Base-by-base conservation (phyloP, 1,140 invertebrate genomes). In the Diorhabda sublineata region DNA sequence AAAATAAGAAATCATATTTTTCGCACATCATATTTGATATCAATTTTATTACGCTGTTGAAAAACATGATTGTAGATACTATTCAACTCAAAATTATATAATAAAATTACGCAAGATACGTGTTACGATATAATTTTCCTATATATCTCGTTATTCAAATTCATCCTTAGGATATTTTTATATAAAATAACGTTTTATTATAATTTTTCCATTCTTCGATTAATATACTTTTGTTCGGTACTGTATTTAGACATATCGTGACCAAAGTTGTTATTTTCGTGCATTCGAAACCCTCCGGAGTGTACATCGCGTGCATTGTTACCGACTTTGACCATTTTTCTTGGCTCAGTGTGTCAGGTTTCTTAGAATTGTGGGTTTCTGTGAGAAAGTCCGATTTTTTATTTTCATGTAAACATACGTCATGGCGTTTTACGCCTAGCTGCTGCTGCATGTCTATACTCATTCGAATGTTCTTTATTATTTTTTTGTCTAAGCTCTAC, bases 261-360 rank as follows among this genome's bases (percentile, higher is more conserved):
- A 77, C 76, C 69, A 62, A 64, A 62, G 68, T 72, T 59, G 69
- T 68, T 71, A 70, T 74, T 71, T 73, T 77, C 74, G 70, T 73
- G 69, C 71, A 70, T 72, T 71, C 71, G 69, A 66, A 64, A 67
- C 47, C 47, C 58, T 42, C 43, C 64, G 41, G 71, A 73, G 64
- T 76, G 76, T 76, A 77, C 74, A 77, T 77, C 74, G 76, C 76
- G 76, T 77, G 76, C 69, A 69, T 64, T 66, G 67, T 73, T 67
- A 71, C 68, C 73, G 71, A 73, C 69, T 77, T 77, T 77, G 74
- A 76, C 76, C 73, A 74, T 77, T 76, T 77, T 77, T 74, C 73
- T 77, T 75, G 70, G 75, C 72, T 75, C 74, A 74, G 69, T 76
- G 70, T 76, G 75, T 74, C 75, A 76, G 74, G 75, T 72, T 76